Evolutionary conservation across 2,797 vertebrate species (phyloP), one percentile per base, ranked within the genome.

Genomic region (Anas capensis): DNA sequence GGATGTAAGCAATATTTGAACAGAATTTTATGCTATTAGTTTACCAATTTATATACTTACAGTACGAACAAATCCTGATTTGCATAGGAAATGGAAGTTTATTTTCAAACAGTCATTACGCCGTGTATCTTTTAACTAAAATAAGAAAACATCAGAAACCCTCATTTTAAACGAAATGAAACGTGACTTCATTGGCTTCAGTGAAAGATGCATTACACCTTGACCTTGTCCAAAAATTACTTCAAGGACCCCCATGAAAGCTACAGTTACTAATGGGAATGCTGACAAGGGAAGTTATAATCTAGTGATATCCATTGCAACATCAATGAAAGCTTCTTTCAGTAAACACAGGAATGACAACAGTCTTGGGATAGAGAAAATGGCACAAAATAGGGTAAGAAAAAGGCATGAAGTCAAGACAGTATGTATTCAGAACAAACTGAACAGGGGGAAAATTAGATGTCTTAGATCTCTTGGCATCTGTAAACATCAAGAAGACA

Each of bases 401-500:
- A 84, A 84, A 92, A 73, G 38, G 11, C 60, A 66, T 4, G 0
- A 78, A 64, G 62, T 78, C 48, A 79, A 76, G 58, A 61, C 8
- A 71, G 2, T 7, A 20, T 33, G 18, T 82, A 94, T 93, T 90
- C 78, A 91, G 66, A 95, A 58, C 44, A 91, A 94, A 93, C 8
- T 18, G 51, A 38, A 76, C 86, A 73, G 23, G 7, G 24, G 13
- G 8, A 49, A 93, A 94, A 78, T 27, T 8, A 68, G 58, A 68
- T 54, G 19, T 57, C 21, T 83, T 70, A 70, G 77, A 61, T 85
- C 60, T 64, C 64, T 88, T 93, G 64, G 76, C 54, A 86, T 71
- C 72, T 85, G 73, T 93, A 94, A 97, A 84, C 51, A 87, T 85
- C 68, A 84, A 85, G 90, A 95, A 95, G 56, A 18, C 76, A 92